Conservation (phyloP, 2,113 vertebrate species). For the Castor canadensis region DNA sequence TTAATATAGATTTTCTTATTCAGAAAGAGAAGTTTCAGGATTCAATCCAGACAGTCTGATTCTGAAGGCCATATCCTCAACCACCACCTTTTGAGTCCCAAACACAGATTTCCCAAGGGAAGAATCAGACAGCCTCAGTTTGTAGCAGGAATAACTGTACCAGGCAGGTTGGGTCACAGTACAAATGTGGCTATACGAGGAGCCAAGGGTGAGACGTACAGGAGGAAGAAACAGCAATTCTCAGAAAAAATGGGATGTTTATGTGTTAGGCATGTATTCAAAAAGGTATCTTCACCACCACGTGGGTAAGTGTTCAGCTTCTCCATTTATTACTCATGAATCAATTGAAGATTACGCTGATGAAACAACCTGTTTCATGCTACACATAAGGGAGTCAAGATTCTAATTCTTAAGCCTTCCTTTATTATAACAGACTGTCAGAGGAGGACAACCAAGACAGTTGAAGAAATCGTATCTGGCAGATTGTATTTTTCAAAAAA, state of each 20-base stretch:
- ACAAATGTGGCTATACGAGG: not conserved
- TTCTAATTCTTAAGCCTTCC: not conserved
- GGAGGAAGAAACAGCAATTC: not conserved
- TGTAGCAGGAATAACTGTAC: not conserved
- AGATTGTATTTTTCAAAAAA: not conserved
- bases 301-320: not conserved
- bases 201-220: not conserved
- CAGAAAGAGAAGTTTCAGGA: not conserved
- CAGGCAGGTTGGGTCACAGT: too few species aligned
- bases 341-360: not conserved
- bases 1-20: not conserved
- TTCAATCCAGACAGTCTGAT: not conserved
- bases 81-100: not conserved
- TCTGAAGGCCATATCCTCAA: not conserved
- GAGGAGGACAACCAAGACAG: not conserved
- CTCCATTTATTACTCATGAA: not conserved
- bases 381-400: not conserved
- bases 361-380: not conserved
- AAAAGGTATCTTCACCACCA: not conserved
- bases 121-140: not conserved
- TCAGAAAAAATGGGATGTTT: not conserved
- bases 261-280: not conserved
- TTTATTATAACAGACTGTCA: not conserved
- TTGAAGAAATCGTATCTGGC: not conserved
- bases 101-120: not conserved